Evolutionary conservation across 2,113 vertebrate species (phyloP), one percentile per base, ranked within the genome.

Genomic region (Nesospiza acunhae): DNA sequence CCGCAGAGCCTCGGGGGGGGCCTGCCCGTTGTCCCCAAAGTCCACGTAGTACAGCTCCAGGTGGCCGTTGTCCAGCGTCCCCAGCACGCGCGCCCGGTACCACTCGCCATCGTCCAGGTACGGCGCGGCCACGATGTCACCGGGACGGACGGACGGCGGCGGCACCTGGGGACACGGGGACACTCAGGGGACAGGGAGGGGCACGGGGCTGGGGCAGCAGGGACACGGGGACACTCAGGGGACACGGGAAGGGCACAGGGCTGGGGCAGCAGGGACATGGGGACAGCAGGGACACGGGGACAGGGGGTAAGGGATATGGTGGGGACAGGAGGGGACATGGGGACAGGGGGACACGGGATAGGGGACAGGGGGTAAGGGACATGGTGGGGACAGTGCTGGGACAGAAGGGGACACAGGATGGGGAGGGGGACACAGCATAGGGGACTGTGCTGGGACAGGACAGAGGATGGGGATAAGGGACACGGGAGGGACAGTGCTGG

Each of bases 1-100:
- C 7, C 98, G 95, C 60, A 99, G 98, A 10, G 97, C 96, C 70
- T 97, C 97, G 8, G 77, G 86, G 3, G 98, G 96, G 6, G 97
- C 97, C 44, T 98, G 97, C 12, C 98, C 98, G 2, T 98, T 99
- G 97, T 99, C 99, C 28, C 99, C 99, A 52, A 98, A 99, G 94
- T 99, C 99, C 50, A 99, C 98, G 6, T 98, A 99, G 92, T 99
- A 98, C 18, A 99, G 97, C 78, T 98, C 98, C 42, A 98, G 96
- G 53, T 98, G 96, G 59, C 98, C 98, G 10, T 97, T 98, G 28
- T 84, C 94, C 92, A 98, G 91, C 4, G 89, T 82, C 16, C 98
- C 98, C 66, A 99, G 97, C 11, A 99, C 97, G 0, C 96, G 97
- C 20, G 99, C 99, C 31, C 99, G 98, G 97, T 99, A 99, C 99